Percentiles rank a stretch among this genome's conserved stretches.
Evolutionary conservation across 2,888 invertebrate species (phyloP).

Genomic region (Cataglyphis altisquamis): DNA sequence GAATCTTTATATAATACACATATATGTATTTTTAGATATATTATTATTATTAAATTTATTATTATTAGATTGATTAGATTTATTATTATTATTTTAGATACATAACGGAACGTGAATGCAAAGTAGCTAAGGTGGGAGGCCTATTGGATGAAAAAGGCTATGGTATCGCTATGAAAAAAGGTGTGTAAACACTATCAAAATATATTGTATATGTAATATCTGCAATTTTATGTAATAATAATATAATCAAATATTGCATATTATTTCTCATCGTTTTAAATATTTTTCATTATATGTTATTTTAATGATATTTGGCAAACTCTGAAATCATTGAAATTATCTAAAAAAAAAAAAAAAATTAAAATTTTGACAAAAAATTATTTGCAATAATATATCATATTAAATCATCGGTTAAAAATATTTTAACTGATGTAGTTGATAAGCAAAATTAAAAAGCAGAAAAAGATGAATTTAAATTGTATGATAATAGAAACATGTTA

Average conservation of each 20-base stretch:
- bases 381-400: not conserved
- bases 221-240: not conserved
- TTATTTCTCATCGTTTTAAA: not conserved
- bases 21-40: too few species aligned
- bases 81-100: constrained; percentile 85
- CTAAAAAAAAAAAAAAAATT: not conserved
- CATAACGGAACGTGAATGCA: constrained; percentile 92
- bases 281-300: not conserved
- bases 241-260: not conserved
- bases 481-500: not conserved
- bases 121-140: constrained; percentile 91
- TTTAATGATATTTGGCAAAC: not conserved
- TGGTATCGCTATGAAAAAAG: constrained; percentile 94
- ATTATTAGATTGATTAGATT: too few species aligned
- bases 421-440: not conserved
- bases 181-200: constrained; percentile 88
- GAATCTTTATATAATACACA: too few species aligned
- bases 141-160: constrained; percentile 94
- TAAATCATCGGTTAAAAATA: not conserved
- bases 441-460: not conserved
- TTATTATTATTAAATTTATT: too few species aligned
- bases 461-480: not conserved
- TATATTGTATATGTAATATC: not conserved
- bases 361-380: not conserved
- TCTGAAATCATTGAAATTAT: not conserved